Evolutionary conservation across 2,888 invertebrate species (phyloP), one percentile per base, ranked within the genome.

Genomic region (Oligia strigilis): DNA sequence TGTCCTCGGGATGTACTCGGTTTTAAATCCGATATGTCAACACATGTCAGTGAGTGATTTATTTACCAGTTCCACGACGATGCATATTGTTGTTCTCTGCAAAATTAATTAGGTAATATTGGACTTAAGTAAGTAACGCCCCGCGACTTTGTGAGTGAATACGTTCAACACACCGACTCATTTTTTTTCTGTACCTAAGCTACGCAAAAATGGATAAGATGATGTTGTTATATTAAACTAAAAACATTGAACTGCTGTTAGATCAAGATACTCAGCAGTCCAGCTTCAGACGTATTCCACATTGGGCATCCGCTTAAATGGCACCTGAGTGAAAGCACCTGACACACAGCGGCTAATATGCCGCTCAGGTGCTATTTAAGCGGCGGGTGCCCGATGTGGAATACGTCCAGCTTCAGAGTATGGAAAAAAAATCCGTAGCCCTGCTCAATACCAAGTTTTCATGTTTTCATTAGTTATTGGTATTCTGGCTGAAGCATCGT

Each of bases 391-490:
- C 29, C 29, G 1, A 29, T 29, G 29, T 29, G 29, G 29, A 29
- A 29, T 29, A 29, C 29, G 29, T 29, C 29, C 29, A 40, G 36
- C 19, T 5, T 14, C 58, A 49, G 5, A 60, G 78, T 40, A 69
- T 78, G 3, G 1, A 17, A 78, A 52, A 29, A 8, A 66, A 77
- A 23, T 66, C 36, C 14, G 13, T 40, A n/a, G 3, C 4, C n/a
- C 46, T 5, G 72, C 8, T 75, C 23, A 14, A 49, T 65, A 40
- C 49, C 4, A 69, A 78, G 40, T 23, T 60, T 55, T 60, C 17
- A 78, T 69, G 40, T 23, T 60, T 55, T 60, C 17, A 78, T 69
- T 52, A 29, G 29, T 69, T 29, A 43, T 55, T 19, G 19, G 14
- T 71, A 55, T 64, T 55, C 17, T 40, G 43, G 14, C 2, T 69